These are phyloP conservation scores for Latrodectus hesperus DNA, from an alignment of 2,888 invertebrate species.

Conservation along the genomic window DNA sequence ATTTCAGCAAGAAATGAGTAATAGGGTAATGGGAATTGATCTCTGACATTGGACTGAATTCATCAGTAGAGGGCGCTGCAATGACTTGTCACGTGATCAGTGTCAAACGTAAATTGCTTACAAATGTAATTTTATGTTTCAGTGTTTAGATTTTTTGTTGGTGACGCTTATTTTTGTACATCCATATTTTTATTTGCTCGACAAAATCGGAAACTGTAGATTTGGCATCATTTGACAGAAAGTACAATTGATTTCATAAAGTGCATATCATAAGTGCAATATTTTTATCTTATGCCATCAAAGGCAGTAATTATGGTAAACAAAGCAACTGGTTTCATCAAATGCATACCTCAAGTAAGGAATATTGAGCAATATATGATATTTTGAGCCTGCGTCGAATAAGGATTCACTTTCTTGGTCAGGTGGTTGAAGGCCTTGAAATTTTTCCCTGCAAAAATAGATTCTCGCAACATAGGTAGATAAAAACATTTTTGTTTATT, in stretches of 20 bases:
- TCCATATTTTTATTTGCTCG: no score
- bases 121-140: no score
- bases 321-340: background rate
- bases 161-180: no score
- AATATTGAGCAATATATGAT: conserved; percentile 64
- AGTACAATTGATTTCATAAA: background rate
- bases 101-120: no score
- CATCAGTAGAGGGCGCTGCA: no score
- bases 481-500: no score
- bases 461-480: background rate
- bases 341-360: conserved; percentile 65
- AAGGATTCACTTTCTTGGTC: conserved; percentile 21
- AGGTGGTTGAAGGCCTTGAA: conserved; percentile 64
- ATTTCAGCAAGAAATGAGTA: no score
- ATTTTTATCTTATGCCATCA: background rate
- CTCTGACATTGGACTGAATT: no score
- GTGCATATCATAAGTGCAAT: background rate
- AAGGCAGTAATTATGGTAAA: background rate
- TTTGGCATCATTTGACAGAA: background rate
- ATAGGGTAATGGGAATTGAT: no score
- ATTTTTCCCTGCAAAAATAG: conserved; percentile 31
- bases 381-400: conserved; percentile 68
- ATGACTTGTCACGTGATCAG: no score
- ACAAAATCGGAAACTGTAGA: background rate
- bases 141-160: no score